These are phyloP conservation scores for Agapostemon virescens DNA, from an alignment of 2,888 invertebrate species.

Conservation along the genomic window DNA sequence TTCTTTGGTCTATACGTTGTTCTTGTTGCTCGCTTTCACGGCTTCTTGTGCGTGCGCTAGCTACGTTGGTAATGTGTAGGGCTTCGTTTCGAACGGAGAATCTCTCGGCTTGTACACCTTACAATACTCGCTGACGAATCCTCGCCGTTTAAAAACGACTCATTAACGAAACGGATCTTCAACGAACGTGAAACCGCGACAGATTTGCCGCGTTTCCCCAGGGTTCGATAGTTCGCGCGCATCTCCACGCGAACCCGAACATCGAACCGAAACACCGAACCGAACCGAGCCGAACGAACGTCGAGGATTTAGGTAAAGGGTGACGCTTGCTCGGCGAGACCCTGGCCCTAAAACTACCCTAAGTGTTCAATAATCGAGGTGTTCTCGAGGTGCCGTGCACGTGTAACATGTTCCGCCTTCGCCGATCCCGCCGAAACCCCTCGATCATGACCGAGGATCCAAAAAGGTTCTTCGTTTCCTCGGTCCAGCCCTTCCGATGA, in stretches of 20 bases:
- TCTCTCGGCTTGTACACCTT: background rate
- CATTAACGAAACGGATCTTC: background rate
- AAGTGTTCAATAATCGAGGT: constrained; percentile 78
- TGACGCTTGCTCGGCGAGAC: constrained; percentile 66
- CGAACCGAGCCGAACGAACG: constrained; percentile 21
- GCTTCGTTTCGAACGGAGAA: constrained; percentile 42
- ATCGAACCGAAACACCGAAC: background rate
- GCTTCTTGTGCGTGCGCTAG: constrained; percentile 29
- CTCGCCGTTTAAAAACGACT: constrained; percentile 18
- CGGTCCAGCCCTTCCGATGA: constrained; percentile 60
- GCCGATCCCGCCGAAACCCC: constrained; percentile 42
- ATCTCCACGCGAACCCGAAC: background rate
- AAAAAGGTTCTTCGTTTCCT: constrained; percentile 48
- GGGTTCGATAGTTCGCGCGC: background rate
- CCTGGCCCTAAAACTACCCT: constrained; percentile 76
- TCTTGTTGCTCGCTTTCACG: constrained; percentile 41
- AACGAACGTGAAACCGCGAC: background rate
- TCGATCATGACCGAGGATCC: background rate
- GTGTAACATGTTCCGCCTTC: constrained; percentile 69
- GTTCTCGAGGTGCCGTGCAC: constrained; percentile 73
- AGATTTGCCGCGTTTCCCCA: background rate
- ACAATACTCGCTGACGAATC: constrained; percentile 13
- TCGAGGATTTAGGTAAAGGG: constrained; percentile 36
- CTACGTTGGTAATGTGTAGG: constrained; percentile 27
- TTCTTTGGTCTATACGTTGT: constrained; percentile 21